Evolutionary conservation across 2,113 vertebrate genomes (phyloP).

Genomic region (Oryctolagus cuniculus): DNA sequence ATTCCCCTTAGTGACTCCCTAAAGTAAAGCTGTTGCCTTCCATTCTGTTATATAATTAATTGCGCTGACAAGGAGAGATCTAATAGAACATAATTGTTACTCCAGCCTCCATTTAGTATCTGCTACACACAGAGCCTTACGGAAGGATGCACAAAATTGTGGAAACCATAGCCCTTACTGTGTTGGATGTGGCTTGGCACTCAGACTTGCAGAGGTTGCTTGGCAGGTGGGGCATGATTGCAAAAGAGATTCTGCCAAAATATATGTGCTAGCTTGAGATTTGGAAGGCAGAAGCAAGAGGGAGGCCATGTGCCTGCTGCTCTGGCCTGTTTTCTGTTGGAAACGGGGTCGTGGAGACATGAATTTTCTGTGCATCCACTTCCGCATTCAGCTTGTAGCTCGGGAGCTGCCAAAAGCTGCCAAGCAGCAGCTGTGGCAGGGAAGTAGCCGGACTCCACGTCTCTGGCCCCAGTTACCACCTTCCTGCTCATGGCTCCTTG

Average conservation of each 20-base stretch:
- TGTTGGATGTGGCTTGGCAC: not conserved
- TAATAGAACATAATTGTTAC: not conserved
- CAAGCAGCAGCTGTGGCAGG: not conserved
- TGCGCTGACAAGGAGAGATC: not conserved
- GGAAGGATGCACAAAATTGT: not conserved
- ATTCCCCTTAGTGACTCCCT: conserved; percentile 77
- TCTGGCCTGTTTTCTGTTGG: not conserved
- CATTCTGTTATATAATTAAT: conserved; percentile 69
- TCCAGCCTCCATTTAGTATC: not conserved
- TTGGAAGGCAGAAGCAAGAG: not conserved
- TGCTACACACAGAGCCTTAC: not conserved
- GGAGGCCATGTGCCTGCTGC: not conserved
- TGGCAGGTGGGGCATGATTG: not conserved
- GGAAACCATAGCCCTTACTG: not conserved
- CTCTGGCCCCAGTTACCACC: not conserved
- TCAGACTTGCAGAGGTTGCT: not conserved
- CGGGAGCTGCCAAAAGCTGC: not conserved
- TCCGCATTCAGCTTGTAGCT: not conserved
- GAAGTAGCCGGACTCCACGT: not conserved
- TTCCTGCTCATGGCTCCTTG: not conserved
- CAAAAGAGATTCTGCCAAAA: not conserved
- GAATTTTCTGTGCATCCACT: not conserved
- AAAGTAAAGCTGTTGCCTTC: conserved; percentile 54
- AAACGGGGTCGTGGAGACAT: not conserved
- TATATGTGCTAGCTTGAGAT: not conserved